Percentiles rank a stretch among this genome's conserved stretches.
These are phyloP conservation scores for Sinhomidia bicolor DNA, from an alignment of 2,888 invertebrate species.

Conservation along the genomic window DNA sequence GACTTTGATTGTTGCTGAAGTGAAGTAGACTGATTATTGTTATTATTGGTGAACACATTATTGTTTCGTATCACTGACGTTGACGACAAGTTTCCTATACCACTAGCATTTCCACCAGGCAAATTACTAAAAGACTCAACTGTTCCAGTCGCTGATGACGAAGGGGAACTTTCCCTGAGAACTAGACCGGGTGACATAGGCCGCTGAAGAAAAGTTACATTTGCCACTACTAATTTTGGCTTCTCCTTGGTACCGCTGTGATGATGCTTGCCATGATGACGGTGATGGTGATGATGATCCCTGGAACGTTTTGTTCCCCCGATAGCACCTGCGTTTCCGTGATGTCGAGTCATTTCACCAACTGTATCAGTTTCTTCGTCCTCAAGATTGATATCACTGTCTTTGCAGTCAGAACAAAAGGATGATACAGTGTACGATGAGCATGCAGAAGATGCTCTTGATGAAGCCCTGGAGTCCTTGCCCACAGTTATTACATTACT, in stretches of 20 bases:
- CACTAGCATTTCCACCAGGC: slow-evolving; percentile 1
- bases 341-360: slow-evolving; percentile 72
- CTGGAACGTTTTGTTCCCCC: slow-evolving; percentile 67
- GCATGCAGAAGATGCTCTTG: slow-evolving; percentile 52
- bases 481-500: neutral
- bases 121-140: slow-evolving; percentile 55
- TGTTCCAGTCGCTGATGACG: slow-evolving; percentile 54
- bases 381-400: neutral
- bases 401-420: slow-evolving; percentile 64
- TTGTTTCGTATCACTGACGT: slow-evolving; percentile 66
- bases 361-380: slow-evolving; percentile 27
- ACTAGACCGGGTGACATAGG: slow-evolving; percentile 78
- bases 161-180: slow-evolving; percentile 62
- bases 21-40: slow-evolving; percentile 61
- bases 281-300: slow-evolving; percentile 52
- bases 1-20: slow-evolving; percentile 57
- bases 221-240: slow-evolving; percentile 78
- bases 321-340: slow-evolving; percentile 27
- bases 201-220: slow-evolving; percentile 78
- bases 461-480: slow-evolving; percentile 33
- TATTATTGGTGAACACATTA: slow-evolving; percentile 72
- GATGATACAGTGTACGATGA: slow-evolving; percentile 66
- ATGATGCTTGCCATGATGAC: slow-evolving; percentile 34
- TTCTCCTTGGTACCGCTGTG: slow-evolving; percentile 64
- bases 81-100: slow-evolving; percentile 26